Evolutionary conservation across 1,140 invertebrate genomes (phyloP), one percentile per base, ranked within the genome.

Genomic region (Drosophila ficusphila): DNA sequence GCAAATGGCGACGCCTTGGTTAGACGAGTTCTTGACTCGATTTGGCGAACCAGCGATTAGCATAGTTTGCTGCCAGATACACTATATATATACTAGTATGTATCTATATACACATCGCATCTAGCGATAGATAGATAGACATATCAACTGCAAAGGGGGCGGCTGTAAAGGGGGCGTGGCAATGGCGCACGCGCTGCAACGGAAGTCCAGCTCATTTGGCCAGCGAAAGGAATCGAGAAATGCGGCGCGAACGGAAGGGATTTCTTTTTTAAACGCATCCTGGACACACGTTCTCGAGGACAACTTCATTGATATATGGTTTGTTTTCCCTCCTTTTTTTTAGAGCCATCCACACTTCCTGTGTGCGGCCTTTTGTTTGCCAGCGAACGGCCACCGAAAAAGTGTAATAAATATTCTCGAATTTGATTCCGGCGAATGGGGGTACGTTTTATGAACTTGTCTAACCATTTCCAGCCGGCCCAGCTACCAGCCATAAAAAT

Each of bases 241-340:
- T n/a, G 65, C 49, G 41, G 58, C 48, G 56, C 14, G 51, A 83
- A 42, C 76, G 82, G 81, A 88, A 77, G 73, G 76, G 81, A 88
- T 86, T 88, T 79, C 81, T 77, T 88, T 85, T 86, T 86, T 86
- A 81, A 86, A 71, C 62, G 81, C 81, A 86, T 86, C 81, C 81
- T 86, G 81, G 48, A 69, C 82, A 81, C 81, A 88, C 71, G 81
- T 71, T 71, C 69, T 71, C 69, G 56, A 62, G 76, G 65, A 85
- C 79, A 85, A 85, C 81, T 79, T 62, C 67, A 85, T 85, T 86
- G 79, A 86, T 86, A 85, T 85, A 86, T 75, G 71, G 61, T 67
- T 47, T 72, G 47, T 83, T 70, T 53, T 48, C 53, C 46, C 58
- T 56, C 38, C 19, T 23, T 29, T 79, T 79, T 81, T 71, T 70